These are phyloP conservation scores for Epizoanthus fatuus DNA, from an alignment of 92 coral and sea anemone genomes.

Conservation along the genomic window DNA sequence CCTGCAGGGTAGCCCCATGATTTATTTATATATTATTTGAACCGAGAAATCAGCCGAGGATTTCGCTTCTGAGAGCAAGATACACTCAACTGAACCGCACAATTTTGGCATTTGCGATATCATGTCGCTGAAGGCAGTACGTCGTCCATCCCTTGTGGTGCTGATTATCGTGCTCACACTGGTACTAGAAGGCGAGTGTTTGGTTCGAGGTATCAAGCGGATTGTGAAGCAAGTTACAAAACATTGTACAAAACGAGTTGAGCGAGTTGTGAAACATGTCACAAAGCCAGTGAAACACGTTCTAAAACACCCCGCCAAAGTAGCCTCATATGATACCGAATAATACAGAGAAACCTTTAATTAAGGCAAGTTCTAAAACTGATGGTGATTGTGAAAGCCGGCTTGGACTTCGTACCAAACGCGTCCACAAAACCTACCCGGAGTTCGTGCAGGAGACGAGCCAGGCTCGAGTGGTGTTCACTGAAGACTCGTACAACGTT, in stretches of 20 bases:
- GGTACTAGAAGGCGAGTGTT: constrained; percentile 10
- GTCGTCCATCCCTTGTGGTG: not conserved
- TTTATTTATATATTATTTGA: too few species aligned
- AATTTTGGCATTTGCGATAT: not conserved
- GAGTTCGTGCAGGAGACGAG: not conserved
- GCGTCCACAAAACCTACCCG: constrained; percentile 60
- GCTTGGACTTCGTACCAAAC: constrained; percentile 56
- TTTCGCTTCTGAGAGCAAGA: too few species aligned
- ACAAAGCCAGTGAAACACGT: not conserved
- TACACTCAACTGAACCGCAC: not conserved
- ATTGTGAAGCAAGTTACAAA: constrained; percentile 10
- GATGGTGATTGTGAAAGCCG: not conserved
- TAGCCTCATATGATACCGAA: constrained; percentile 56
- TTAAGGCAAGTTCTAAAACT: constrained; percentile 57
- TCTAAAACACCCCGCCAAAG: constrained; percentile 38
- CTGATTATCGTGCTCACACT: not conserved
- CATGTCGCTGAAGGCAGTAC: too few species aligned
- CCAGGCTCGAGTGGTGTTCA: constrained; percentile 71
- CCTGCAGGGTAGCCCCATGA: too few species aligned
- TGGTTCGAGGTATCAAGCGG: constrained; percentile 47
- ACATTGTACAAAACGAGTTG: constrained; percentile 44
- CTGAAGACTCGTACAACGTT: not conserved
- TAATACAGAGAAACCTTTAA: constrained; percentile 61
- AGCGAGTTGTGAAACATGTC: constrained; percentile 15
- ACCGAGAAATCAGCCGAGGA: too few species aligned